phyloP scores from a whole-genome alignment of 2,888 invertebrate genomes.

The Nomada flava region DNA sequence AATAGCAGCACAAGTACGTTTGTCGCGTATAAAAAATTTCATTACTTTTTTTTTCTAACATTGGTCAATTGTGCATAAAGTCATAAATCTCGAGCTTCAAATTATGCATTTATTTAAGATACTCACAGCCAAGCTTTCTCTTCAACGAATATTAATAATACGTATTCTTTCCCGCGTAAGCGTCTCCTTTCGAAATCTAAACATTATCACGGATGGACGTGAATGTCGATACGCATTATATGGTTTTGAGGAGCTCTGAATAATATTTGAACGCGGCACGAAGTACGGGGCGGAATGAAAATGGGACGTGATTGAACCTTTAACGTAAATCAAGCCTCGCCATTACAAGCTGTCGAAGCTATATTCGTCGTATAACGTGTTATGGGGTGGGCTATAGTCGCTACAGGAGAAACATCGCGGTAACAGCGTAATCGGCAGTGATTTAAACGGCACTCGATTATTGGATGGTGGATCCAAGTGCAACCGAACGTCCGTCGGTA shows the following conservation, averaged over 20 bases:
- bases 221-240: slow-evolving; percentile 22
- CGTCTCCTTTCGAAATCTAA: not conserved
- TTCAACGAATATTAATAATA: not conserved
- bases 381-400: slow-evolving; percentile 17
- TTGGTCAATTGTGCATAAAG: not conserved
- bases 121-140: not conserved
- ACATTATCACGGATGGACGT: not conserved
- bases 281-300: slow-evolving; percentile 29
- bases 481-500: not conserved
- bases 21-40: not conserved
- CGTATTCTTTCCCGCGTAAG: not conserved
- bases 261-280: slow-evolving; percentile 21
- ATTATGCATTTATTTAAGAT: too few relatives aligned
- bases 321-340: slow-evolving; percentile 39
- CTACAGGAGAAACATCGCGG: slow-evolving; percentile 27
- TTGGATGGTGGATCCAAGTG: slow-evolving; percentile 10
- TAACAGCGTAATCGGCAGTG: slow-evolving; percentile 35
- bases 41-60: not conserved
- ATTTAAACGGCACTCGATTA: slow-evolving; percentile 44
- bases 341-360: slow-evolving; percentile 22
- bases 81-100: too few relatives aligned
- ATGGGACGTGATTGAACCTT: slow-evolving; percentile 41
- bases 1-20: slow-evolving; percentile 2
- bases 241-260: slow-evolving; percentile 13
- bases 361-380: slow-evolving; percentile 37